These are phyloP conservation scores for Aricia artaxerxes DNA, from an alignment of 2,888 invertebrate genomes.

Conservation along the genomic window DNA sequence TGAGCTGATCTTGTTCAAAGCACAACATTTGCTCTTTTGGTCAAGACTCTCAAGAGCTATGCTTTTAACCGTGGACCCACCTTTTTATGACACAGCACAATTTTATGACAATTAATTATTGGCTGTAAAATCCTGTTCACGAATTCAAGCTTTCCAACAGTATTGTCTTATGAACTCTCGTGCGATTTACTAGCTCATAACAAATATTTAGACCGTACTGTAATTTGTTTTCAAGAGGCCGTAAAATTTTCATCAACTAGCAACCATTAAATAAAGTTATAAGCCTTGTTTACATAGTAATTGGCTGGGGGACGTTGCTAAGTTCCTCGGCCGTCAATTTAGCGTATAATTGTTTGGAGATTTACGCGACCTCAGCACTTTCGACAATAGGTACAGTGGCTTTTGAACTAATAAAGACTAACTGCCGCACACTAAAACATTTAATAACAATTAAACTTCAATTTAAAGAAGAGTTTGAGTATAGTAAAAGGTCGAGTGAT, in stretches of 20 bases:
- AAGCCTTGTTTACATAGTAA: constrained; percentile 45
- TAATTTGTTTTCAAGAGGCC: constrained; percentile 38
- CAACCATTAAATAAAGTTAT: constrained; percentile 45
- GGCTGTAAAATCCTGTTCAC: too few relatives aligned
- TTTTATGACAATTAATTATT: too few relatives aligned
- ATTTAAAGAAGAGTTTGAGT: too few relatives aligned
- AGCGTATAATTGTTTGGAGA: constrained; percentile 9
- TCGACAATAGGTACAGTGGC: neutral
- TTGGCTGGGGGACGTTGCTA: constrained; percentile 36
- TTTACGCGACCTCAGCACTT: neutral
- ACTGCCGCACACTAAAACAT: neutral
- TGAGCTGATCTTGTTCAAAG: too few relatives aligned
- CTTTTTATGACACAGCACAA: too few relatives aligned
- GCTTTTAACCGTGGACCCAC: too few relatives aligned
- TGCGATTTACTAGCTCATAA: neutral
- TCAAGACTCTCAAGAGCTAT: too few relatives aligned
- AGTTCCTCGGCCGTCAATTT: constrained; percentile 30
- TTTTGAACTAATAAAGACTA: neutral
- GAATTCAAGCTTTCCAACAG: neutral
- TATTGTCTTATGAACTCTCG: neutral
- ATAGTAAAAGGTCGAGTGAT: too few relatives aligned
- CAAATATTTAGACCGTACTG: constrained; percentile 30
- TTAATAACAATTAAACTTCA: too few relatives aligned
- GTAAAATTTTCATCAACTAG: constrained; percentile 46
- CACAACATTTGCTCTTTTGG: too few relatives aligned